phyloP scores from a whole-genome alignment of 2,113 vertebrate species.

The Barnardius zonarius region DNA sequence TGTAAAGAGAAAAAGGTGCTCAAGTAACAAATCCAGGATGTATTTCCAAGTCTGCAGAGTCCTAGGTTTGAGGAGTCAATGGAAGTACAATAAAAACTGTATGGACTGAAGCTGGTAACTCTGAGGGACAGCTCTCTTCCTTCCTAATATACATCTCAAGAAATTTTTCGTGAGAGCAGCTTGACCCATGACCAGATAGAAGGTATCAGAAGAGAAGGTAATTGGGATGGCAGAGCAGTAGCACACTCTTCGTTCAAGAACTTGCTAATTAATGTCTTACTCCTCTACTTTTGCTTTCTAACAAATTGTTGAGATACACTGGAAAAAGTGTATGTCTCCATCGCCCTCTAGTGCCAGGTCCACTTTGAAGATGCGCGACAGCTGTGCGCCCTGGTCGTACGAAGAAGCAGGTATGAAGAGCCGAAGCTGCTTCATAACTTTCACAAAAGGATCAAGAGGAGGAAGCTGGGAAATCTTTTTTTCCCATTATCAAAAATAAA shows the following conservation, averaged over 20 bases:
- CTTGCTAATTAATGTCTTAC: background rate
- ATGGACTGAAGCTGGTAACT: background rate
- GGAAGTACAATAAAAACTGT: background rate
- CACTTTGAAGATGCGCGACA: accelerated
- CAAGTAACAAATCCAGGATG: background rate
- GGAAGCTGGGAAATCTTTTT: background rate
- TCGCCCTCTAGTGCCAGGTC: constrained; percentile 53
- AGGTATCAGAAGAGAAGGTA: background rate
- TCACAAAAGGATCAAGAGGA: background rate
- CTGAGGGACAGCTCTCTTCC: background rate
- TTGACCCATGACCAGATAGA: background rate
- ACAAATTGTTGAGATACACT: background rate
- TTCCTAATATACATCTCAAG: background rate
- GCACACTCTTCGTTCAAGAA: background rate
- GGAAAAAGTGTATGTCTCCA: background rate
- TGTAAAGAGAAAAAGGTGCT: background rate
- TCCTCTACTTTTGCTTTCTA: background rate
- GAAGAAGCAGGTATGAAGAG: background rate
- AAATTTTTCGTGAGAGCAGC: background rate
- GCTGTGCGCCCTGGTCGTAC: accelerated
- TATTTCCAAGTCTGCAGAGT: background rate
- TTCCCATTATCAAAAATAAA: background rate
- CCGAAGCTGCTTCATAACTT: background rate
- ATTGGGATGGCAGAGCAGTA: background rate
- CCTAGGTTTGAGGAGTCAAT: background rate